Evolutionary conservation across 37 sponge, comb jelly and placozoan species (phyloP), one percentile per base, ranked within the genome.

Genomic region (Axinella damicornis): DNA sequence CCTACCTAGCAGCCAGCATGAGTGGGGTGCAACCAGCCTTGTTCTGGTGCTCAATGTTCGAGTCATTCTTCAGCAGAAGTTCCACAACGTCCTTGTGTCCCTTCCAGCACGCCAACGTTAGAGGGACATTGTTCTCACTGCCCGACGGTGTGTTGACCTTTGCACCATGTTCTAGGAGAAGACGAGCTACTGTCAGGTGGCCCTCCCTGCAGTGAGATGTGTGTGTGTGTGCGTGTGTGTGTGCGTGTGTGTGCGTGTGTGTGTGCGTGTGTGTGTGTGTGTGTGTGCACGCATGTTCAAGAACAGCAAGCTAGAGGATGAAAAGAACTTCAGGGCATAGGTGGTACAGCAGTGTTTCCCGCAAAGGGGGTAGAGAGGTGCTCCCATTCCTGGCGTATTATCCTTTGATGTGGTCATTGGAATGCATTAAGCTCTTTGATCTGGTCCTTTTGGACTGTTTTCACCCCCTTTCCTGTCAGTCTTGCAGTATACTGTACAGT

Each of bases 21-120:
- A 98, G 94, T 0, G 99, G 99, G 11, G 99, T 96, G 39, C 99
- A 98, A 28, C 99, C 99, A 36, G 95, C 97, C 71, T 98, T 98
- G 91, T 94, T 98, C 78, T 89, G 88, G 85, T 98, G 99, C 87
- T 98, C 99, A 40, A 98, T 94, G 81, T 96, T 89, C 12, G 93
- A 91, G 22, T 80, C 74, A 78, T 88, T 74, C 59, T 90, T 81
- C 58, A 98, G 89, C 20, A 98, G 85, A 60, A 98, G 91, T 53
- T 90, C 79, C 37, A 96, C 98, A 17, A 98, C 98, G 65, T 93
- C 91, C 9, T 83, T 71, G 62, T 97, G 97, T 1, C 98, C 99
- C 84, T 98, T 98, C 99, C 99, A 98, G 64, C 97, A 98, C 21
- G 99, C 97, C 61, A 96, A 91, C 13, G 99, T 98, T 34, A 98